phyloP scores from a whole-genome alignment of 1,140 invertebrate genomes.

The Drosophila suzukii region DNA sequence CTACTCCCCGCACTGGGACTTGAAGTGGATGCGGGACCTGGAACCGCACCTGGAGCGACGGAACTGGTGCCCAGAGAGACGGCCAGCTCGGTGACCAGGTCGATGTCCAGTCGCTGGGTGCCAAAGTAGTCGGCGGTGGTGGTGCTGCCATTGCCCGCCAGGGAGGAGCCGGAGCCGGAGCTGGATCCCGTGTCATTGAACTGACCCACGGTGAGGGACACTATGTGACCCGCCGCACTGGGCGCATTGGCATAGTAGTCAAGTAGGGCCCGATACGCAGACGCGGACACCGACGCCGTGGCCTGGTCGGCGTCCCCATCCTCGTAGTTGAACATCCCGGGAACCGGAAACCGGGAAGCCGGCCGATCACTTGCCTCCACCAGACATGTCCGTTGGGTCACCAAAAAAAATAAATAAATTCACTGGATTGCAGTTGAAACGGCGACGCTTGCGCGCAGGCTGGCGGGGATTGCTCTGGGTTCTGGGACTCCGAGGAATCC shows the following conservation, averaged over 20 bases:
- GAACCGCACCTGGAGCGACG: no score
- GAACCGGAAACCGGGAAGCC: no score
- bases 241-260: constrained; percentile 64
- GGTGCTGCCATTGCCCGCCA: constrained; percentile 1
- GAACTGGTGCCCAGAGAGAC: not conserved
- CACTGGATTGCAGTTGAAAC: constrained; percentile 3
- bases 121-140: constrained; percentile 1
- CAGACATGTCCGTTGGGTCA: constrained; percentile 7
- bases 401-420: constrained; percentile 5
- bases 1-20: constrained; percentile 13
- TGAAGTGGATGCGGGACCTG: not conserved
- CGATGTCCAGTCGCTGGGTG: not conserved
- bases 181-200: constrained; percentile 30
- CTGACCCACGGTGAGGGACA: constrained; percentile 48
- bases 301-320: constrained; percentile 17
- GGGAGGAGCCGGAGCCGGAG: not conserved
- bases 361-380: constrained; percentile 7
- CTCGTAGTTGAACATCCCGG: constrained; percentile 26
- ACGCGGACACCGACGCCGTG: constrained; percentile 11
- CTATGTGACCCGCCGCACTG: constrained; percentile 59
- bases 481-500: not conserved
- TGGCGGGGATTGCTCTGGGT: not conserved
- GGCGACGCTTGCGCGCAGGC: constrained; percentile 38
- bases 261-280: constrained; percentile 55
- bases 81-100: constrained; percentile 6